These are phyloP conservation scores for Lordiphosa fenestrarum DNA, from an alignment of 2,888 invertebrate genomes.

Conservation along the genomic window DNA sequence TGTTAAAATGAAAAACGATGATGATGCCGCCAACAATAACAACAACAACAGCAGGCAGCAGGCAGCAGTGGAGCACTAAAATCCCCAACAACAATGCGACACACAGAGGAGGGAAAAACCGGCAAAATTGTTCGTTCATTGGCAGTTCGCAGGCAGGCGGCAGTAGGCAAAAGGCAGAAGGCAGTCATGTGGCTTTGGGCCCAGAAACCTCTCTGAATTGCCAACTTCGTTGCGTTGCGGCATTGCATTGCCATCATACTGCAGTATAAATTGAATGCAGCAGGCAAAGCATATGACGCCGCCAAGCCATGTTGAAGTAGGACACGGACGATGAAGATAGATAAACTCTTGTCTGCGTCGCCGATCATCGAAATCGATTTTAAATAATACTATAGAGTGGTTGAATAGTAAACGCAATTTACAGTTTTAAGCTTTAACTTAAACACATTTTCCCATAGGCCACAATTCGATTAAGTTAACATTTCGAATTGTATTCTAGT, in stretches of 20 bases:
- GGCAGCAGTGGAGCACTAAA: conserved; percentile 26
- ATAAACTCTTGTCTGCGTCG: not conserved
- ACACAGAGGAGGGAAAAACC: conserved; percentile 36
- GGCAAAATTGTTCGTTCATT: conserved; percentile 46
- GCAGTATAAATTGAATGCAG: conserved; percentile 9
- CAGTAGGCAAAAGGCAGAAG: conserved; percentile 8
- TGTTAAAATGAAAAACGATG: conserved; percentile 52
- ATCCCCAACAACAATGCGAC: conserved; percentile 32
- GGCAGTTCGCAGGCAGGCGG: conserved; percentile 21
- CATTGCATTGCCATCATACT: conserved; percentile 3
- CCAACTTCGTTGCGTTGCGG: conserved; percentile 5
- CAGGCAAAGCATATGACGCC: conserved; percentile 25
- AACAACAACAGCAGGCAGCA: conserved; percentile 15
- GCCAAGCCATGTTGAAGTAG: conserved; percentile 36
- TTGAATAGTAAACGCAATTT: not conserved
- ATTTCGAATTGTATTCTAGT: too few relatives aligned
- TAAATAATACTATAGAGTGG: not conserved
- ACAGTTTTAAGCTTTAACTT: not conserved
- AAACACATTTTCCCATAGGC: too few relatives aligned
- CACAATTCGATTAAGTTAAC: too few relatives aligned
- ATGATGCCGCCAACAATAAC: conserved; percentile 38
- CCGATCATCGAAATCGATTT: conserved; percentile 11
- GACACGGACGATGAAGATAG: conserved; percentile 24
- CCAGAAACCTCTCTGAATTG: conserved; percentile 19
- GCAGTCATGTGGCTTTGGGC: conserved; percentile 23